phyloP scores from a whole-genome alignment of 2,797 vertebrate species.

The Todus mexicanus region DNA sequence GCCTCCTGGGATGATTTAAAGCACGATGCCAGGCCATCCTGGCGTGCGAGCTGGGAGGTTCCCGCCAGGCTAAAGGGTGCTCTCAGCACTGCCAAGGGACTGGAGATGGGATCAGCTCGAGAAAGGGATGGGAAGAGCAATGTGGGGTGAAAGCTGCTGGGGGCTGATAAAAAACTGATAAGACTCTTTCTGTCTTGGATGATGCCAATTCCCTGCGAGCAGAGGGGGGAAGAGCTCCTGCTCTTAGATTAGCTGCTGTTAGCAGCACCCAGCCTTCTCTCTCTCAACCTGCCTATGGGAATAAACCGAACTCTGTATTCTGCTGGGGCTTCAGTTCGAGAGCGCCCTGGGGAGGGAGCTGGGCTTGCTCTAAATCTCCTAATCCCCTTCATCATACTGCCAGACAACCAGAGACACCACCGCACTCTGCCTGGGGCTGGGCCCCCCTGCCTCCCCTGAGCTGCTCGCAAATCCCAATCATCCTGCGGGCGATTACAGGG shows the following conservation, averaged over 20 bases:
- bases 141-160: neutral
- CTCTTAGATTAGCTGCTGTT: neutral
- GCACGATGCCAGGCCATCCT: neutral
- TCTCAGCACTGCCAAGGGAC: too few species aligned
- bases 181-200: neutral
- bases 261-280: neutral
- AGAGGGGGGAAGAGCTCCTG: neutral
- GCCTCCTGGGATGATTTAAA: neutral
- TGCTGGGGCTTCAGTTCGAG: neutral
- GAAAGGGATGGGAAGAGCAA: neutral
- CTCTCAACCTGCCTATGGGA: neutral
- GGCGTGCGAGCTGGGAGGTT: fast-evolving
- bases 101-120: neutral
- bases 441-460: neutral
- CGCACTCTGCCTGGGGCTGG: neutral
- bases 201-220: neutral
- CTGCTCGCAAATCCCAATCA: conserved; percentile 47
- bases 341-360: neutral
- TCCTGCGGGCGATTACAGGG: conserved; percentile 26
- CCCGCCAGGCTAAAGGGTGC: neutral
- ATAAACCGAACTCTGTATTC: neutral
- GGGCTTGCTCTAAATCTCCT: conserved; percentile 26
- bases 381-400: conserved; percentile 25
- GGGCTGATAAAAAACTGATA: neutral
- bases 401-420: neutral